Base-by-base conservation (phyloP, 2,113 vertebrate genomes). In the Epinephelus lanceolatus region DNA sequence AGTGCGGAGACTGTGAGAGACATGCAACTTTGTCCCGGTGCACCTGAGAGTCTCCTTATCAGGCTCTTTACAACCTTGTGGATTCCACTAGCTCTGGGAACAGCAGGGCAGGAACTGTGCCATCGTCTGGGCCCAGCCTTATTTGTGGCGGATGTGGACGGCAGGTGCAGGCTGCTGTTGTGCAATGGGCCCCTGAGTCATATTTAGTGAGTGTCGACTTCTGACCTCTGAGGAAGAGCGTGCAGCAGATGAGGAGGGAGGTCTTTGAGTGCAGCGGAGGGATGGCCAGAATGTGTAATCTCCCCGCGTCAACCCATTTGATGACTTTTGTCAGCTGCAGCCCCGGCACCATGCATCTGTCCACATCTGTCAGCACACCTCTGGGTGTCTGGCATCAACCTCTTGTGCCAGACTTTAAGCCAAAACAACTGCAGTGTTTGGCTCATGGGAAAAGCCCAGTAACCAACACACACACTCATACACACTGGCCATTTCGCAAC, bases 301-400 rank as follows among this genome's bases (percentile, higher is more conserved):
- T 81, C 81, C 45, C 72, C 19, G 49, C 81, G 92, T 94, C 92
- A 92, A 92, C 91, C 90, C 82, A 62, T 86, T 71, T 92, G 93
- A 95, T 69, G 78, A 78, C 56, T 90, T 78, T 57, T 87, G 76
- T 81, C 95, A 96, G 94, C 94, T 95, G 95, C 94, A 88, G 55
- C 68, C 78, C 25, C 83, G 52, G 80, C 74, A 82, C 86, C 82
- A 27, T 52, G 86, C 94, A 95, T 94, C 95, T 95, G 94, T 95
- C 86, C 93, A 89, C 92, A 95, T 95, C 91, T 93, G 93, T 95
- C 95, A 94, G 67, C 69, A 30, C 15, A 78, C 83, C 73, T 83
- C 85, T 83, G 87, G 76, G 59, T 80, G 91, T 92, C 88, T 87
- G 85, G 86, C 79, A 79, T 81, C 80, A 65, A 63, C n/a, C 49